Evolutionary conservation across 1,140 invertebrate species (phyloP).

Genomic region (Homarus americanus): DNA sequence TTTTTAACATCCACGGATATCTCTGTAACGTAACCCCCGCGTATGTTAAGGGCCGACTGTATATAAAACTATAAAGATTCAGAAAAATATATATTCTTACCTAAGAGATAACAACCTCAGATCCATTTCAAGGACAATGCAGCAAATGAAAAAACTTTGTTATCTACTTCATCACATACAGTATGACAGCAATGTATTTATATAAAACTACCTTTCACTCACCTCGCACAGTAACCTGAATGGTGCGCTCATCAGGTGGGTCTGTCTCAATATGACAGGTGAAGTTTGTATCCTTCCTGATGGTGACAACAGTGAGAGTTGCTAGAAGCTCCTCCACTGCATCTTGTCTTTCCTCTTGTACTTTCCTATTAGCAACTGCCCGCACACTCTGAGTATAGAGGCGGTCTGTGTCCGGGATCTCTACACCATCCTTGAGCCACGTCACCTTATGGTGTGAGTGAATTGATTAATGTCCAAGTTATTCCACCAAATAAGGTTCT

Average conservation of each 20-base stretch:
- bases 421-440: slow-evolving; percentile 43
- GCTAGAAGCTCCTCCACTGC: slow-evolving; percentile 19
- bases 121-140: neutral
- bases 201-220: neutral
- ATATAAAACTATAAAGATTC: neutral
- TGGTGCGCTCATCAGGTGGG: slow-evolving; percentile 41
- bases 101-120: too few species aligned
- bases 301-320: slow-evolving; percentile 17
- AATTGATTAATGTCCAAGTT: neutral
- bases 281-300: slow-evolving; percentile 37
- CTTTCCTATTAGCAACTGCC: neutral
- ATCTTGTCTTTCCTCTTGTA: neutral
- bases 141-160: neutral
- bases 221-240: slow-evolving; percentile 38
- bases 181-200: neutral
- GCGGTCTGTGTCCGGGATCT: slow-evolving; percentile 15
- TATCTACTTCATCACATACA: neutral
- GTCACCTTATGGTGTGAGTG: slow-evolving; percentile 23
- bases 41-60: too few species aligned
- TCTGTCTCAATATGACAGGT: slow-evolving; percentile 55
- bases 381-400: slow-evolving; percentile 41
- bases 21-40: too few species aligned
- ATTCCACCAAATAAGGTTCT: neutral
- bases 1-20: too few species aligned
- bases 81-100: too few species aligned